Percentiles rank a stretch among this genome's conserved stretches.
Evolutionary conservation across 2,797 vertebrate species (phyloP).

Genomic region (Fistularia commersonii): DNA sequence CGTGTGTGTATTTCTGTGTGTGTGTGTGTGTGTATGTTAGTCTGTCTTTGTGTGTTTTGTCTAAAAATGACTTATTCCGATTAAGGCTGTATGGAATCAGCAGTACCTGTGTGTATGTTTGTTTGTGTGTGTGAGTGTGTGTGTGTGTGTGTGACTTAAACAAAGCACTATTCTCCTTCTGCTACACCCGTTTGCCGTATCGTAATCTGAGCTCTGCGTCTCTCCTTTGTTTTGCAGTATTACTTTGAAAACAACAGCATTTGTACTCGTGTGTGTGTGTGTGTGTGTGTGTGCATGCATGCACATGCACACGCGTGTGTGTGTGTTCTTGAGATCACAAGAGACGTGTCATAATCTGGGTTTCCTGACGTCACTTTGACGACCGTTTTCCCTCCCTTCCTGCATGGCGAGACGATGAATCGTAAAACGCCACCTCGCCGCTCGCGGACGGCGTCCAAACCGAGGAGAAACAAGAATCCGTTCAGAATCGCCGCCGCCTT

Average conservation of each 20-base stretch:
- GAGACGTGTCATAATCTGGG: slow-evolving; percentile 30
- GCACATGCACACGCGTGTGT: slow-evolving; percentile 1
- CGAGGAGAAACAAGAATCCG: slow-evolving; percentile 21
- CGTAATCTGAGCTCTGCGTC: slow-evolving; percentile 39
- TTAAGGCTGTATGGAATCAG: too few species aligned
- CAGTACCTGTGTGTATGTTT: too few species aligned
- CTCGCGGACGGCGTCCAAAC: slow-evolving; percentile 17
- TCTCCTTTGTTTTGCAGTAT: slow-evolving; percentile 28
- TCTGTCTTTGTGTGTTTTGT: too few species aligned
- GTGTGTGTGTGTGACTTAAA: slow-evolving; percentile 1
- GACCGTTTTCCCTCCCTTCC: slow-evolving; percentile 23
- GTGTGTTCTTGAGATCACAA: slow-evolving; percentile 2
- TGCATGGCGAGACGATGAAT: slow-evolving; percentile 18
- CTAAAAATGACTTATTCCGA: too few species aligned
- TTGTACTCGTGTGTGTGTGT: not conserved
- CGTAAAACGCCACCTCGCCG: not conserved
- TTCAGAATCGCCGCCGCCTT: slow-evolving; percentile 31
- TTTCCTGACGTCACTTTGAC: slow-evolving; percentile 37
- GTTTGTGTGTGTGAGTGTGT: slow-evolving; percentile 4
- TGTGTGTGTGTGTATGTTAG: too few species aligned
- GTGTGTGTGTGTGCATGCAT: not conserved
- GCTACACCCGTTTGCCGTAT: slow-evolving; percentile 2
- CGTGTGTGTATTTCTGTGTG: too few species aligned
- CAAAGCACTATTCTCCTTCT: not conserved
- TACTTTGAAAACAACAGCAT: slow-evolving; percentile 30